Evolutionary conservation across 2,888 invertebrate genomes (phyloP), one percentile per base, ranked within the genome.

Genomic region (Rosalia funebris): DNA sequence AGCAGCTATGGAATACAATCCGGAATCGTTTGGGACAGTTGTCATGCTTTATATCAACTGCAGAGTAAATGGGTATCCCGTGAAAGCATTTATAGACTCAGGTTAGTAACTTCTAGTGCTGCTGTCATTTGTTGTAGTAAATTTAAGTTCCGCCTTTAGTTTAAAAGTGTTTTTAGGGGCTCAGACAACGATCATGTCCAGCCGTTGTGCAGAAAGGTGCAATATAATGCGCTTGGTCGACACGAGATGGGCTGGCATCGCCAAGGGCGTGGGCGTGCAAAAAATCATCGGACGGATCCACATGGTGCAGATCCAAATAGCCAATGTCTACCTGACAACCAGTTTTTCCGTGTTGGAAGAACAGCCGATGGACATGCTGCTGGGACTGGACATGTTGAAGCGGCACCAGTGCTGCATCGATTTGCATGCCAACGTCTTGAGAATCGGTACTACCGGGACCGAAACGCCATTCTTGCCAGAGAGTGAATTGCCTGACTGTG

Each of bases 11-110:
- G 98, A 99, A 79, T 95, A 95, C 80, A 95, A 97, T 82, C 99
- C 99, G 0, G 99, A 99, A 83, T 96, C 94, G 41, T 98, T 98
- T 82, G 98, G 97, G 57, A 95, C 95, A 25, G 98, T 99, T 41
- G 92, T 94, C 45, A 98, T 99, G 99, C 86, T 99, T 72, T 92
- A 99, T 81, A 96, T 99, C 62, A 94, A 98, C 80, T 97, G 98
- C 81, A 91, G 90, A 81, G 98, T 99, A 0, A 99, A 99, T 83
- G 97, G 97, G 34, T 90, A 92, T 78, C 94, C 94, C 0, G 96
- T 99, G 0, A 98, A 98, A 83, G 98, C 98, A 1, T 99, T 99
- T 81, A 96, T 99, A 58, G 98, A 99, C 83, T 97, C 98, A 65
- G 98, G 80, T 79, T 65, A 68, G 57, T 60, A 42, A 5, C 39